Evolutionary conservation across 2,888 invertebrate species (phyloP), one percentile per base, ranked within the genome.

Genomic region (Diarsia brunnea): DNA sequence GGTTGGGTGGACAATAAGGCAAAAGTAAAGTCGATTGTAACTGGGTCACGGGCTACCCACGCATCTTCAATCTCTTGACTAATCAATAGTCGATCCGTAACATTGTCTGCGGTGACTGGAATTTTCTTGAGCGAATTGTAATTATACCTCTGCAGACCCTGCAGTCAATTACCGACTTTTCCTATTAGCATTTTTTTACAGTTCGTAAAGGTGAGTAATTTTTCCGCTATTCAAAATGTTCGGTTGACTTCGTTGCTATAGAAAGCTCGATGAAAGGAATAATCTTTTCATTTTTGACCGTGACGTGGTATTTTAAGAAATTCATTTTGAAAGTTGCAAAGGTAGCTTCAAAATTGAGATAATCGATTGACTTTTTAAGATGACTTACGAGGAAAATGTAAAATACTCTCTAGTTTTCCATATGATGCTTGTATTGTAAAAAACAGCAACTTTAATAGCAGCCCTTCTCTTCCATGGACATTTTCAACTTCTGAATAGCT

Each of bases 11-110:
- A 88, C 87, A 88, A 89, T 84, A 86, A 69, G 77, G 79, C 78
- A 77, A 76, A 85, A 82, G 78, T 79, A 82, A 84, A 70, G 69
- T 76, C 64, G 69, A 58, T 61, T 65, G 81, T 82, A 90, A 89
- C 85, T 89, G 74, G 89, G 90, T 90, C 90, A 87, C 82, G 84
- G 73, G 75, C 86, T 66, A 78, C 88, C 87, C 81, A 87, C 88
- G 88, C 82, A 83, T 83, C 87, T 82, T 84, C 85, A 84, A 86
- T 81, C 73, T 83, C 79, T 75, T 77, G 64, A 82, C 78, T 79
- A 85, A 88, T 90, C 88, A 89, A 89, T 89, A 88, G 84, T 27
- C 67, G 65, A 79, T 82, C 80, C 65, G 73, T 81, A 73, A 77
- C 77, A 82, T 74, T 78, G 84, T 79, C 80, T 75, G 73, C 68